Evolutionary conservation across 2,888 invertebrate species (phyloP).

Genomic region (Spisula subtruncata): DNA sequence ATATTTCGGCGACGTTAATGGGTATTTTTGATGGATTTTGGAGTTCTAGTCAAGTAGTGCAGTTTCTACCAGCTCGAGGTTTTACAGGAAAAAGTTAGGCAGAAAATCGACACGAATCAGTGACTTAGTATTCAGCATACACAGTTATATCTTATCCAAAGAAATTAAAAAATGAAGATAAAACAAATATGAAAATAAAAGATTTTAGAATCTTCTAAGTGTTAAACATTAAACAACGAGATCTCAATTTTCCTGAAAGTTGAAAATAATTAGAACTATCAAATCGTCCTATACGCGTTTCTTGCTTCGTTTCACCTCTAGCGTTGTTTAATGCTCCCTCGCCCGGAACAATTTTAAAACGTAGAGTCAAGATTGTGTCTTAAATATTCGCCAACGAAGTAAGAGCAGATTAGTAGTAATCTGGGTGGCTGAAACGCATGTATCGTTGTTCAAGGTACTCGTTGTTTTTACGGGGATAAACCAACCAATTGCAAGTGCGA

Average conservation of each 20-base stretch:
- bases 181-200: neutral
- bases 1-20: slow-evolving; percentile 23
- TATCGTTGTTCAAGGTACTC: neutral
- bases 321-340: neutral
- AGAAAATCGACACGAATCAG: neutral
- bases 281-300: neutral
- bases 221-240: neutral
- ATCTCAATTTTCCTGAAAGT: neutral
- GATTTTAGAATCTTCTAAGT: neutral
- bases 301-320: neutral
- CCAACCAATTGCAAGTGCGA: slow-evolving; percentile 30
- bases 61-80: neutral
- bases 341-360: neutral
- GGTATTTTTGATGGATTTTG: slow-evolving; percentile 44
- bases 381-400: neutral
- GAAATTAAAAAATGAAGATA: neutral
- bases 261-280: neutral
- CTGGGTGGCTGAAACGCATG: neutral
- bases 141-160: neutral
- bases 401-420: neutral
- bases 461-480: neutral
- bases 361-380: neutral
- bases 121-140: no score
- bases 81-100: slow-evolving; percentile 1
- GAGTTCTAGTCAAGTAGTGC: neutral